phyloP scores from a whole-genome alignment of 2,797 vertebrate species.

The Glyptemys insculpta region DNA sequence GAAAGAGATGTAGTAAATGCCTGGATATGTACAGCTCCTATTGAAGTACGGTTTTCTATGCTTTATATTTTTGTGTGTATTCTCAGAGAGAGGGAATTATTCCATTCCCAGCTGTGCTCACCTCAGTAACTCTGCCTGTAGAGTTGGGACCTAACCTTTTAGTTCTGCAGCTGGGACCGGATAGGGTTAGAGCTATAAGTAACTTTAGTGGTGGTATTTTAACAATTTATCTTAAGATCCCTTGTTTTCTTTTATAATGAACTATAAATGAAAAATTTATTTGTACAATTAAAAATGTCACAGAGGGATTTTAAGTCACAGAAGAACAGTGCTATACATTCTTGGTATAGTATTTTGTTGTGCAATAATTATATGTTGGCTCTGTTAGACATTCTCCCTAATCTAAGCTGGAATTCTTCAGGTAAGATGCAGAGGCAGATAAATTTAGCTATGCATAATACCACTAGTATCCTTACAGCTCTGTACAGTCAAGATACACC shows the following conservation, averaged over 20 bases:
- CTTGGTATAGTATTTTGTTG: neutral
- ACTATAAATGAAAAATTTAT: neutral
- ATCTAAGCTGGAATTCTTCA: conserved; percentile 34
- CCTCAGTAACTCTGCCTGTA: neutral
- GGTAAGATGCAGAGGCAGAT: conserved; percentile 6
- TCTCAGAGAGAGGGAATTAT: neutral
- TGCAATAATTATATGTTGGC: neutral
- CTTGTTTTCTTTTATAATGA: neutral
- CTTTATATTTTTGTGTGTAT: neutral
- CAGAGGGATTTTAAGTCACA: neutral
- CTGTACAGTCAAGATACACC: neutral
- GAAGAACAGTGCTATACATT: neutral
- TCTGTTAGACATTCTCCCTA: accelerated
- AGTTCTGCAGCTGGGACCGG: neutral
- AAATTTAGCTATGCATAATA: neutral
- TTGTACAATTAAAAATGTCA: neutral
- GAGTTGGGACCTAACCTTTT: neutral
- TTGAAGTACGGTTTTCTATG: neutral
- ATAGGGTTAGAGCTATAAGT: neutral
- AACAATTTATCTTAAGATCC: neutral
- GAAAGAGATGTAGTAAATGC: conserved; percentile 4
- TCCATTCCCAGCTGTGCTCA: neutral
- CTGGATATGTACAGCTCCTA: neutral
- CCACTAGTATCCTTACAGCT: neutral
- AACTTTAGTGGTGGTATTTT: neutral